Percentiles rank a stretch among this genome's conserved stretches.
Evolutionary conservation across 2,113 vertebrate species (phyloP).

Genomic region (Sinosuthora webbiana): DNA sequence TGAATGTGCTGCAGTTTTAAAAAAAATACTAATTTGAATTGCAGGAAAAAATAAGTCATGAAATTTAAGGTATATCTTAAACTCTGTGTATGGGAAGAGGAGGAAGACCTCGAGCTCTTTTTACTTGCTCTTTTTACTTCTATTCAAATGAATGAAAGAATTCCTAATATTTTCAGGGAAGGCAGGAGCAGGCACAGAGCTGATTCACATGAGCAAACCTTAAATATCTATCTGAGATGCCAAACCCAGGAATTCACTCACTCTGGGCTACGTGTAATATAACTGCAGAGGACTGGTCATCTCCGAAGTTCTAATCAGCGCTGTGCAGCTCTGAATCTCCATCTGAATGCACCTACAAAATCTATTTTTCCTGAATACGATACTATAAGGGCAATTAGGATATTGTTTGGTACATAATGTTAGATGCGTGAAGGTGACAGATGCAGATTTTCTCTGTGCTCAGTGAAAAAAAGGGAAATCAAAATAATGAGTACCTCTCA

Average conservation of each 20-base stretch:
- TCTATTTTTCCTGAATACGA: background rate
- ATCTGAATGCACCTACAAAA: background rate
- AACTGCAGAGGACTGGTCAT: background rate
- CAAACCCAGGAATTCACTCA: background rate
- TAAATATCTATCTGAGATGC: background rate
- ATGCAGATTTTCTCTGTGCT: background rate
- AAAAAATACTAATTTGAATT: constrained; percentile 4
- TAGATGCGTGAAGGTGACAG: background rate
- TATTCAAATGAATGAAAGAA: background rate
- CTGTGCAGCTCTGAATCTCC: background rate
- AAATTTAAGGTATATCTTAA: background rate
- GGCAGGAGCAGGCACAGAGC: background rate
- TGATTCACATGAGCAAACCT: background rate
- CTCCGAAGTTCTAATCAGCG: background rate
- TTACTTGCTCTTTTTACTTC: background rate
- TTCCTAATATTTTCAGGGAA: background rate
- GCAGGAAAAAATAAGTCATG: background rate
- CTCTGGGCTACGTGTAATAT: background rate
- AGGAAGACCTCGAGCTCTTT: background rate
- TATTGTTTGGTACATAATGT: background rate
- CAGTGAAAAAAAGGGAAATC: background rate
- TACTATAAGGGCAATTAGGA: background rate
- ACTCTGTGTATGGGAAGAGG: background rate
- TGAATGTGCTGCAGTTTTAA: background rate
- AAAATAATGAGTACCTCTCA: background rate